Evolutionary conservation across 2,888 invertebrate genomes (phyloP), one percentile per base, ranked within the genome.

Genomic region (Dioctria rufipes): DNA sequence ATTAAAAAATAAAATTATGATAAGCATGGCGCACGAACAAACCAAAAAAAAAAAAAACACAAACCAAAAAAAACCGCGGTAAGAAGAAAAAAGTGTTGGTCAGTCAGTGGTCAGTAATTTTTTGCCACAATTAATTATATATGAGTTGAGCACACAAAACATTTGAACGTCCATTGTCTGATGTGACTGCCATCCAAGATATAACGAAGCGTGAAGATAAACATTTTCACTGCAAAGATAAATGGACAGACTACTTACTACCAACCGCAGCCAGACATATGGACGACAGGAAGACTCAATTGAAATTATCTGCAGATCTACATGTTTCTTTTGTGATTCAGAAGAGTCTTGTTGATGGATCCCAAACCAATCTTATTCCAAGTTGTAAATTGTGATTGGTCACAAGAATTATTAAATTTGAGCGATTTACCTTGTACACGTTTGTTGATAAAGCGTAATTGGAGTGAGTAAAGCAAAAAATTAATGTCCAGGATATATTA

Each of bases 241-340:
- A 69, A 25, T 49, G 9, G n/a, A 54, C 54, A 11, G 49, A 2
- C 25, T 25, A 25, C 25, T 25, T 25, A 25, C 25, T 39, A 60
- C n/a, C 73, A 60, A 60, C 43, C 49, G 25, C 25, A 25, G 25
- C 25, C 25, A 25, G 2, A 25, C 25, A 25, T 25, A 25, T 39
- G 5, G 39, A 71, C 71, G 43, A 61, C 77, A 77, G 77, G 77
- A 77, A 77, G 77, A 61, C 39, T 46, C 49, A 77, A 77, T 77
- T 77, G 61, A 77, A 39, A n/a, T 66, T 66, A 43, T 66, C 63
- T 61, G 77, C 60, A 46, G 63, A 25, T 71, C 51, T 71, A 37
- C 8, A 37, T 46, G 39, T 40, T 42, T 60, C 69, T 69, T 51
- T 69, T 69, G 37, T 69, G 69, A 69, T 39, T 69, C 69, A 69